Percentiles rank a stretch among this genome's conserved stretches.
phyloP scores from a whole-genome alignment of 1,140 invertebrate genomes.

The Zaprionus nigranus region DNA sequence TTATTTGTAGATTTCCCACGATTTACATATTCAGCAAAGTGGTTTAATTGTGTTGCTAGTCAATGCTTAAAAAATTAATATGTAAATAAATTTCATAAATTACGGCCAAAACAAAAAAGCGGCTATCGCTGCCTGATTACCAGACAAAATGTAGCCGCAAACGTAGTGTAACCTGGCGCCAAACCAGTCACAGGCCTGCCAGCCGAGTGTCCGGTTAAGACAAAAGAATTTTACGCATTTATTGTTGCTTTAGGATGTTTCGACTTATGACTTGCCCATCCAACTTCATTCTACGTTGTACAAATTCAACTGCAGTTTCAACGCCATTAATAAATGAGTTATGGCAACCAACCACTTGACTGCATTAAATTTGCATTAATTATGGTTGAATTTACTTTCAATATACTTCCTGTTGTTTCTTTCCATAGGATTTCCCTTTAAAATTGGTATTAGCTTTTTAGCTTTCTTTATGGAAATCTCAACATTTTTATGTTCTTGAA shows the following conservation, averaged over 20 bases:
- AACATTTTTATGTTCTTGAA: constrained; percentile 62
- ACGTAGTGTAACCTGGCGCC: constrained; percentile 4
- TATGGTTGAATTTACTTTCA: constrained; percentile 54
- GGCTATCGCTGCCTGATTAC: constrained; percentile 10
- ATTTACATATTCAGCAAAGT: constrained; percentile 32
- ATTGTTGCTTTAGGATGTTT: constrained; percentile 40
- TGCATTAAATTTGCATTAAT: constrained; percentile 76
- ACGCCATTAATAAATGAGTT: constrained; percentile 69
- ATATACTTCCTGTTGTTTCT: constrained; percentile 72
- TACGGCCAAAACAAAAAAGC: constrained; percentile 33
- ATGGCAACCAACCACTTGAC: constrained; percentile 37
- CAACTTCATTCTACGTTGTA: constrained; percentile 67
- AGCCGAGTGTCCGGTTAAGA: constrained; percentile 68
- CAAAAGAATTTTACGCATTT: constrained; percentile 68
- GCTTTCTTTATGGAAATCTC: constrained; percentile 57
- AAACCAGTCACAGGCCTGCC: constrained; percentile 59
- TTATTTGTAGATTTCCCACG: constrained; percentile 70
- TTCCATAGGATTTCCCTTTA: constrained; percentile 52
- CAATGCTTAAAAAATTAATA: constrained; percentile 19
- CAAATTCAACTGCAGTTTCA: constrained; percentile 68
- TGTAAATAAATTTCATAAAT: constrained; percentile 19
- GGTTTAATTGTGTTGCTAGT: constrained; percentile 24
- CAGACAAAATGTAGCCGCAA: constrained; percentile 36
- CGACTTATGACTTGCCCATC: constrained; percentile 32
- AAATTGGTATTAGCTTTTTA: constrained; percentile 46